Evolutionary conservation across 2,888 invertebrate genomes (phyloP).

Genomic region (Biston betularia): DNA sequence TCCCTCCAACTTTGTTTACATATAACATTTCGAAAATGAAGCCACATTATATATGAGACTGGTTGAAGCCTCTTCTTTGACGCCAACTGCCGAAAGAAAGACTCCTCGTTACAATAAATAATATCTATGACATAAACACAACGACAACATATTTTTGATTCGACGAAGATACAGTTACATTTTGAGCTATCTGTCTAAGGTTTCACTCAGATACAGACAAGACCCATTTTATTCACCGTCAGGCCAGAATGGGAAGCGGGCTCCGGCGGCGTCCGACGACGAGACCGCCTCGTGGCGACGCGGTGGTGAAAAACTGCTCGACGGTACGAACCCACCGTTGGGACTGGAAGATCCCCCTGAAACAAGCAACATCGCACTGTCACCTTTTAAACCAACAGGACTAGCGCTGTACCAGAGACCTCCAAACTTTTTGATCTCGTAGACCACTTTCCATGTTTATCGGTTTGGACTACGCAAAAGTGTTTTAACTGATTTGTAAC

Average conservation of each 20-base stretch:
- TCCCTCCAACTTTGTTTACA: slow-evolving; percentile 65
- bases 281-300: slow-evolving; percentile 76
- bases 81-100: slow-evolving; percentile 66
- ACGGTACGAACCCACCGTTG: slow-evolving; percentile 67
- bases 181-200: slow-evolving; percentile 8
- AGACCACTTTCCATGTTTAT: too few species aligned
- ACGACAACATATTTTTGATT: slow-evolving; percentile 25
- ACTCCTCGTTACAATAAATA: slow-evolving; percentile 28
- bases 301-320: slow-evolving; percentile 72
- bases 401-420: too few species aligned
- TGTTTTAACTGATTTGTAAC: too few species aligned
- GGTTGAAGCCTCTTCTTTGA: slow-evolving; percentile 73
- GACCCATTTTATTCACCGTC: slow-evolving; percentile 66
- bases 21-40: slow-evolving; percentile 78
- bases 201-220: slow-evolving; percentile 28
- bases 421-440: too few species aligned
- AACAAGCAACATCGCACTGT: slow-evolving; percentile 27
- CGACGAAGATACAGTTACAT: slow-evolving; percentile 21
- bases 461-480: too few species aligned
- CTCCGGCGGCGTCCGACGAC: slow-evolving; percentile 71
- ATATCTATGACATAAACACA: slow-evolving; percentile 24
- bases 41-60: slow-evolving; percentile 71
- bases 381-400: not conserved
- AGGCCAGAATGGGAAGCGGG: slow-evolving; percentile 76
- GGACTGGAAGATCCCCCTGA: slow-evolving; percentile 75